Evolutionary conservation across 2,113 vertebrate genomes (phyloP).

Genomic region (Laticauda colubrina): DNA sequence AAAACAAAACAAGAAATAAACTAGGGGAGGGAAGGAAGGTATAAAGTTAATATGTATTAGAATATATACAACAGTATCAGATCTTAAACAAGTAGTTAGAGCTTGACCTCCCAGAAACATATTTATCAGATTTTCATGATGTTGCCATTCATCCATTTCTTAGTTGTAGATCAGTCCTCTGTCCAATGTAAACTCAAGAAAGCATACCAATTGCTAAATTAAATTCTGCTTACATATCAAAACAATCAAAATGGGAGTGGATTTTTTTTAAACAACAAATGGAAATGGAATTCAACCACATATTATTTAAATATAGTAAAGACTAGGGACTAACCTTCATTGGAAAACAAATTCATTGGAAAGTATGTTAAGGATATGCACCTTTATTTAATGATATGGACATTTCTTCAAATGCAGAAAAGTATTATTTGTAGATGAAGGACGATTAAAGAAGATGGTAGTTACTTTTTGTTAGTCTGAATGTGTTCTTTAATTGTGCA

Average conservation of each 20-base stretch:
- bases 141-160: not conserved
- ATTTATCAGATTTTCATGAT: not conserved
- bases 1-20: not conserved
- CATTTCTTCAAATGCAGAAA: not conserved
- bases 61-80: not conserved
- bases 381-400: not conserved
- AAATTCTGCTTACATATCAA: not conserved
- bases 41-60: not conserved
- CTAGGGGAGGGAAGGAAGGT: not conserved
- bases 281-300: not conserved
- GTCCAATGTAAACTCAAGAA: not conserved
- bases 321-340: not conserved
- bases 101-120: not conserved
- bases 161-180: not conserved
- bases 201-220: not conserved
- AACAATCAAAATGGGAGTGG: not conserved
- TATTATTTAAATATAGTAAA: not conserved
- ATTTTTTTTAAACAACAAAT: not conserved
- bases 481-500: not conserved
- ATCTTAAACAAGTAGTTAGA: not conserved
- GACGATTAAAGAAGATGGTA: not conserved
- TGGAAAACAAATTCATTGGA: not conserved
- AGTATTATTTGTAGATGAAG: not conserved
- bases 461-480: not conserved
- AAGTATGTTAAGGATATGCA: not conserved